These are phyloP conservation scores for Plectropomus leopardus DNA, from an alignment of 2,113 vertebrate species.

Conservation along the genomic window DNA sequence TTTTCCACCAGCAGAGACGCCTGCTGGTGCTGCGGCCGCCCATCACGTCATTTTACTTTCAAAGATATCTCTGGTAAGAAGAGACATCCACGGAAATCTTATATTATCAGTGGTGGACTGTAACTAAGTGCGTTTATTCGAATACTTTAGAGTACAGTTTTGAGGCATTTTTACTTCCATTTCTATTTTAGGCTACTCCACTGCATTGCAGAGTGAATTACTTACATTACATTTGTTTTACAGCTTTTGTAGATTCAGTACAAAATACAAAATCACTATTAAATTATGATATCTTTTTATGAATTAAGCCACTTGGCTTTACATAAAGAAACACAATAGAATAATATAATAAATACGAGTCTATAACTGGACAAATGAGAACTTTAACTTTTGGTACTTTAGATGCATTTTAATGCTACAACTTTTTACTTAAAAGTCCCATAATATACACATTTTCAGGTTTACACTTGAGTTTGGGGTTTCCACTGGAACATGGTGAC, in stretches of 20 bases:
- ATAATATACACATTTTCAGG: too few species aligned
- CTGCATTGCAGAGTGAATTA: not conserved
- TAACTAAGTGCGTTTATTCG: not conserved
- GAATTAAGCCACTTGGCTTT: not conserved
- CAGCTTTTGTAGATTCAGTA: not conserved
- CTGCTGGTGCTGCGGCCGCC: conserved; percentile 85
- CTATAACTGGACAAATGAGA: too few species aligned
- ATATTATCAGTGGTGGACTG: conserved; percentile 64
- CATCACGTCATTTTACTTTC: conserved; percentile 89
- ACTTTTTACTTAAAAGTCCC: too few species aligned
- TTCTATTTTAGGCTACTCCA: not conserved
- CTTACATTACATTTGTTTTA: not conserved
- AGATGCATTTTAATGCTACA: too few species aligned
- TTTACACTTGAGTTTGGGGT: too few species aligned
- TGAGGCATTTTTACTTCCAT: too few species aligned
- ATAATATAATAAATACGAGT: too few species aligned
- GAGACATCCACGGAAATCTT: conserved; percentile 83
- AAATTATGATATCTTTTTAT: not conserved
- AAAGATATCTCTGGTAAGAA: conserved; percentile 82
- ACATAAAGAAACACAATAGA: not conserved
- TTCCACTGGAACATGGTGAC: too few species aligned
- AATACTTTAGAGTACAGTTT: not conserved
- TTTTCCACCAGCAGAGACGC: conserved; percentile 45
- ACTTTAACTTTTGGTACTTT: not conserved
- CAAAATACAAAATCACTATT: too few species aligned